Evolutionary conservation across 1,140 invertebrate species (phyloP).

Genomic region (Phortica variegata): DNA sequence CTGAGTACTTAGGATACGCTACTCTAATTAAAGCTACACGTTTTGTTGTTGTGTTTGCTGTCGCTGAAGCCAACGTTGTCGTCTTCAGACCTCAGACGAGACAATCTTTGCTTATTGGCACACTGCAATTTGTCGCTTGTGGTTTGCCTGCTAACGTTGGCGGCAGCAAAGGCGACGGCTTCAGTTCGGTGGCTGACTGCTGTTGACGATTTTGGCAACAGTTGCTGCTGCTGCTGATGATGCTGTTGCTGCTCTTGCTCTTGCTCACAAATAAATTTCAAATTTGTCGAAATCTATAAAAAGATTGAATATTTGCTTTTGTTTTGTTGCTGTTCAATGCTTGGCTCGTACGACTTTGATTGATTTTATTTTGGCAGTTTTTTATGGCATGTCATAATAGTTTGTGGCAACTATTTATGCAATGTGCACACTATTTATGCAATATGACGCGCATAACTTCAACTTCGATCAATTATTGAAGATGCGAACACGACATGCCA

Average conservation of each 20-base stretch:
- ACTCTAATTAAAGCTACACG: conserved; percentile 44
- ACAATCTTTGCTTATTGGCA: neutral
- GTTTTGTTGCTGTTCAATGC: too few species aligned
- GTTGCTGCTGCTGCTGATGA: conserved; percentile 42
- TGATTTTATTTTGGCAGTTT: too few species aligned
- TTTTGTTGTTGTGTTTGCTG: conserved; percentile 19
- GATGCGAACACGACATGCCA: too few species aligned
- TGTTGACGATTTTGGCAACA: conserved; percentile 33
- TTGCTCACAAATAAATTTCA: conserved; percentile 40
- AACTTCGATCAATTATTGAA: too few species aligned
- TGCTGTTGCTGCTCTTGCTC: too few species aligned
- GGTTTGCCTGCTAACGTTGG: conserved; percentile 4
- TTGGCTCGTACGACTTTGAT: too few species aligned
- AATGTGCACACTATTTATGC: too few species aligned
- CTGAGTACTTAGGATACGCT: conserved; percentile 25
- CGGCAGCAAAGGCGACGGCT: too few species aligned
- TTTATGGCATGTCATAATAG: too few species aligned
- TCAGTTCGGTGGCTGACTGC: too few species aligned
- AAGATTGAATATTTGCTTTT: conserved; percentile 47
- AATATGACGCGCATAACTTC: too few species aligned
- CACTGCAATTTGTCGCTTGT: conserved; percentile 7
- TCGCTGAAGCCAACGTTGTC: conserved; percentile 13
- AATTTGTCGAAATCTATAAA: conserved; percentile 55
- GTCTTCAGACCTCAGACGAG: conserved; percentile 12
- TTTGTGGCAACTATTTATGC: too few species aligned